Percentiles rank a stretch among this genome's conserved stretches.
Conservation (phyloP, 2,113 vertebrate genomes). For the Cyanoramphus novaezelandiae region DNA sequence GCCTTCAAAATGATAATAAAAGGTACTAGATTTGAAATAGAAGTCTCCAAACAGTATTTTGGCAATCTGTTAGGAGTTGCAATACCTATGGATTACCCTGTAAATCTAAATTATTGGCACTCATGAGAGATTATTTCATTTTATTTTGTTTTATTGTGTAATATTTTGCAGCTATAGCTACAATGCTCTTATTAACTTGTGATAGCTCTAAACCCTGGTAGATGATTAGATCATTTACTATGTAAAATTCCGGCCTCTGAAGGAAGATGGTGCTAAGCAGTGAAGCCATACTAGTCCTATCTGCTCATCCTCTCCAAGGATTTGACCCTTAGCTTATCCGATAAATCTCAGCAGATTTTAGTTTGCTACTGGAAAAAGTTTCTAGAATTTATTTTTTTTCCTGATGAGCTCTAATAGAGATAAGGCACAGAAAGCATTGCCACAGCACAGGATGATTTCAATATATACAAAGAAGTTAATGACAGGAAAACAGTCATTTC, state of each 20-base stretch:
- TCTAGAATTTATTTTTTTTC: slow-evolving; percentile 23
- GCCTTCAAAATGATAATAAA: slow-evolving; percentile 46
- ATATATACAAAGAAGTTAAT: background rate
- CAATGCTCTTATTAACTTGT: slow-evolving; percentile 39
- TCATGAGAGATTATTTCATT: slow-evolving; percentile 62
- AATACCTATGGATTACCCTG: slow-evolving; percentile 57
- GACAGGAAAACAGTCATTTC: background rate
- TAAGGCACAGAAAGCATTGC: background rate
- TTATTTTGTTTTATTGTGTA: slow-evolving; percentile 68
- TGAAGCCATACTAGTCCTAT: background rate
- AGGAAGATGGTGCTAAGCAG: background rate
- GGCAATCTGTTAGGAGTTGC: slow-evolving; percentile 56
- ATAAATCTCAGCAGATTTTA: slow-evolving; percentile 10
- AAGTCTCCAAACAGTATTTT: slow-evolving; percentile 49
- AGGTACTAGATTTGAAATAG: slow-evolving; percentile 45
- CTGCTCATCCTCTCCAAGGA: background rate
- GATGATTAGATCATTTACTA: slow-evolving; percentile 63
- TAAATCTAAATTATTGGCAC: slow-evolving; percentile 68
- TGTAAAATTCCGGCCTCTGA: slow-evolving; percentile 14
- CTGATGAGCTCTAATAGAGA: slow-evolving; percentile 6
- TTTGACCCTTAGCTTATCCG: background rate
- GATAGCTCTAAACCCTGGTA: slow-evolving; percentile 28
- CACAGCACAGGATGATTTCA: background rate
- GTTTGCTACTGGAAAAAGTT: slow-evolving; percentile 3
- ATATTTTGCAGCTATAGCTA: slow-evolving; percentile 50